phyloP scores from a whole-genome alignment of 2,888 invertebrate genomes.

The Cremastinae sp. region DNA sequence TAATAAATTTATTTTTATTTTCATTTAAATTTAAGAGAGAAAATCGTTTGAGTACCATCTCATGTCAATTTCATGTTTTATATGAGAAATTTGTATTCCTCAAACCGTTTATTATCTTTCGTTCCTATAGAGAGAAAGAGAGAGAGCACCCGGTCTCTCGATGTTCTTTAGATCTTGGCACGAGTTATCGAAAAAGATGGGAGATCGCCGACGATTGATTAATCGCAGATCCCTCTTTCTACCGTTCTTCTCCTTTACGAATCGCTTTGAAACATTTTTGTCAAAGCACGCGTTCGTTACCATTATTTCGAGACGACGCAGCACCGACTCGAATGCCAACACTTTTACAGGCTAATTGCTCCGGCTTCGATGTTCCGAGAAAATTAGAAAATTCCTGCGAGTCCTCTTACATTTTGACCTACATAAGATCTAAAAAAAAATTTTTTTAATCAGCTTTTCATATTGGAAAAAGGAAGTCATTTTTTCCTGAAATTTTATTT shows the following conservation, averaged over 20 bases:
- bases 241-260: background rate
- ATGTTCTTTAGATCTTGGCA: constrained; percentile 49
- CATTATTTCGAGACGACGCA: constrained; percentile 2
- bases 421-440: too few species aligned
- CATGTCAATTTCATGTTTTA: background rate
- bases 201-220: constrained; percentile 52
- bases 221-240: constrained; percentile 27
- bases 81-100: constrained; percentile 8
- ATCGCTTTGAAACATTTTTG: constrained; percentile 19
- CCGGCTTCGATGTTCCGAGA: background rate
- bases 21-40: too few species aligned
- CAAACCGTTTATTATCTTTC: too few species aligned
- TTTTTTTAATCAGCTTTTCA: too few species aligned
- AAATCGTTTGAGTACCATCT: too few species aligned
- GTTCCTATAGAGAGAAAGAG: too few species aligned
- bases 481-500: too few species aligned
- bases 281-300: constrained; percentile 22
- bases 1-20: too few species aligned
- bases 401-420: too few species aligned
- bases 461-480: too few species aligned
- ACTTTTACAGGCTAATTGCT: constrained; percentile 57
- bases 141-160: constrained; percentile 22
- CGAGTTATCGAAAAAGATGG: constrained; percentile 34
- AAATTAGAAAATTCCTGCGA: too few species aligned
- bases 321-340: constrained; percentile 44